Conservation (phyloP, 2,797 vertebrate genomes). For the Takifugu rubripes region DNA sequence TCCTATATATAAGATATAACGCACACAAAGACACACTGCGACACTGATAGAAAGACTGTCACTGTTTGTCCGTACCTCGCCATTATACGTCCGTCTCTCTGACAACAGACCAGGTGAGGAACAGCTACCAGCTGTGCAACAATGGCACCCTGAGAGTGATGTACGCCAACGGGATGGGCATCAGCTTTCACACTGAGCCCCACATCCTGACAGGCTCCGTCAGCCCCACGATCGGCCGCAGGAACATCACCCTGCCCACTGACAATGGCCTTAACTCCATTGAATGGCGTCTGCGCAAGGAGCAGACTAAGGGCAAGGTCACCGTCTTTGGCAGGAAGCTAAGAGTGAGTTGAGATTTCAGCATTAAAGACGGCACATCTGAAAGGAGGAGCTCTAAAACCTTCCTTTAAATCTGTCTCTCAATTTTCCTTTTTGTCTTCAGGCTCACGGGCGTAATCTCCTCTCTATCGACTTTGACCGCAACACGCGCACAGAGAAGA, state of each 20-base stretch:
- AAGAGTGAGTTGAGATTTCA: slow-evolving; percentile 78
- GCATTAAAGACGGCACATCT: background rate
- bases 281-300: slow-evolving; percentile 97
- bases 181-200: slow-evolving; percentile 98
- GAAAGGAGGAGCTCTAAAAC: background rate
- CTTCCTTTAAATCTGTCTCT: background rate
- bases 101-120: slow-evolving; percentile 94
- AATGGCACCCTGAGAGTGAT: slow-evolving; percentile 96
- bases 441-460: slow-evolving; percentile 96
- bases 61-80: background rate
- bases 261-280: slow-evolving; percentile 98
- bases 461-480: slow-evolving; percentile 97
- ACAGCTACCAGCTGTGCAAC: slow-evolving; percentile 98
- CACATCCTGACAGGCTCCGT: slow-evolving; percentile 96
- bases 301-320: slow-evolving; percentile 96
- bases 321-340: slow-evolving; percentile 98
- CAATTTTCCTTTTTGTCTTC: background rate
- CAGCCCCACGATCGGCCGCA: slow-evolving; percentile 95
- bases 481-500: slow-evolving; percentile 97
- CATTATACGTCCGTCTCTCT: slow-evolving; percentile 31
- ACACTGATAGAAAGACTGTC: too few relatives aligned
- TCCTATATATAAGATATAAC: slow-evolving; percentile 26
- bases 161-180: slow-evolving; percentile 98
- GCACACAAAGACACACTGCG: too few relatives aligned
- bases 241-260: slow-evolving; percentile 97